phyloP scores from a whole-genome alignment of 2,113 vertebrate species.

The Blennius ocellaris region DNA sequence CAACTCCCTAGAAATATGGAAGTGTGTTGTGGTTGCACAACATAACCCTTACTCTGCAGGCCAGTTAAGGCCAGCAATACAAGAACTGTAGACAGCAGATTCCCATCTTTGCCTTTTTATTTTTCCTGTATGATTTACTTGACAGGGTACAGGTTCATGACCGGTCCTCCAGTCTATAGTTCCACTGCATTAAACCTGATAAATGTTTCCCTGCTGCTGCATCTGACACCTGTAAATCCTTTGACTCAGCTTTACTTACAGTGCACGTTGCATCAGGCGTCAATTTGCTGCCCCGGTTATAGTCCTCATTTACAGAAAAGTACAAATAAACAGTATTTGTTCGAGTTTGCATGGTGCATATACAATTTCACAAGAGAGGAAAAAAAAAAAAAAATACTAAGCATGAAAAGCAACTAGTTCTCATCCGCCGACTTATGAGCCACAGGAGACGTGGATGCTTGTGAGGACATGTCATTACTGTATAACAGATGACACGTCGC shows the following conservation, averaged over 20 bases:
- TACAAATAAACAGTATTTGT: constrained; percentile 20
- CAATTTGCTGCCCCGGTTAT: constrained; percentile 25
- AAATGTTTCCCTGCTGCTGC: constrained; percentile 39
- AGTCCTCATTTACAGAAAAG: background rate
- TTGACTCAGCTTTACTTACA: constrained; percentile 9
- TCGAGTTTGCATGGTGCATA: background rate
- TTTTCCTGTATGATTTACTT: constrained; percentile 40
- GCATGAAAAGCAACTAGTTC: too few relatives aligned
- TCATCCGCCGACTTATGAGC: constrained; percentile 36
- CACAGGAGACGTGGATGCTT: constrained; percentile 63
- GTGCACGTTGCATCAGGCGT: constrained; percentile 16
- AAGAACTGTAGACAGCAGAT: constrained; percentile 10
- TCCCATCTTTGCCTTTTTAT: constrained; percentile 24
- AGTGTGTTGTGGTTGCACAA: constrained; percentile 58
- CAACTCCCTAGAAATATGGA: constrained; percentile 58
- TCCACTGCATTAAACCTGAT: constrained; percentile 42
- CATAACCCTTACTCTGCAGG: constrained; percentile 14
- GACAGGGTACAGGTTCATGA: constrained; percentile 27
- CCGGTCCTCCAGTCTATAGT: constrained; percentile 14
- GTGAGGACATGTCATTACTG: constrained; percentile 72
- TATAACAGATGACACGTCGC: constrained; percentile 73
- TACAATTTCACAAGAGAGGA: constrained; percentile 2
- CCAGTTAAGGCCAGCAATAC: constrained; percentile 38
- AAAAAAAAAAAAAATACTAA: too few relatives aligned
- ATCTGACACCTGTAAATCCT: constrained; percentile 35